Evolutionary conservation across 1,140 invertebrate species (phyloP).

Genomic region (Drosophila subpulchrella): DNA sequence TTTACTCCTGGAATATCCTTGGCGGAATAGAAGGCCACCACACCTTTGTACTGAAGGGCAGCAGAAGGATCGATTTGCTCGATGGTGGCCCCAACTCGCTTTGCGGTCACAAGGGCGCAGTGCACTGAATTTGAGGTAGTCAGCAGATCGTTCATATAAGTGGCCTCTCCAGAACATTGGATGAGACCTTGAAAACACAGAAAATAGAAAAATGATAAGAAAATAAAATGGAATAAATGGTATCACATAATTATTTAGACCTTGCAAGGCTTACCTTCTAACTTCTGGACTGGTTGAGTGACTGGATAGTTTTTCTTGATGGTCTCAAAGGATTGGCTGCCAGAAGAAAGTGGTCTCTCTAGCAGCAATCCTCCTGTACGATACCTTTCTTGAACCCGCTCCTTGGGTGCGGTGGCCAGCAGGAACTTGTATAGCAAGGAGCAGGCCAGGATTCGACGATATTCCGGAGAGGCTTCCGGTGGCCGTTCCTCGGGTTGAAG

Average conservation of each 20-base stretch:
- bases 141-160: constrained; percentile 88
- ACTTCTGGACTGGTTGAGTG: constrained; percentile 90
- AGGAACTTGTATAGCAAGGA: constrained; percentile 90
- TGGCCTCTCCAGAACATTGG: constrained; percentile 90
- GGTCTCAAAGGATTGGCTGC: constrained; percentile 90
- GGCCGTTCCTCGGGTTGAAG: constrained; percentile 82
- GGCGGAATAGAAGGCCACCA: constrained; percentile 88
- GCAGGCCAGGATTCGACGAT: constrained; percentile 87
- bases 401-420: constrained; percentile 84
- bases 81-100: constrained; percentile 86
- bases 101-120: constrained; percentile 88
- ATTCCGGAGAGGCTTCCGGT: constrained; percentile 88
- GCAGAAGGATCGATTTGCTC: constrained; percentile 86
- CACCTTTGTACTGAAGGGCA: constrained; percentile 88
- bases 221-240: neutral
- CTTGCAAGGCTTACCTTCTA: constrained; percentile 85
- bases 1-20: constrained; percentile 92
- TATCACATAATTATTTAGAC: no score
- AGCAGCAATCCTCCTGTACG: constrained; percentile 87
- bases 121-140: constrained; percentile 86
- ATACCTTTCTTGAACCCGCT: constrained; percentile 60
- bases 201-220: neutral
- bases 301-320: constrained; percentile 90
- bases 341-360: constrained; percentile 88
- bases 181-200: constrained; percentile 84